These are phyloP conservation scores for Argyresthia goedartella DNA, from an alignment of 2,888 invertebrate genomes.

Conservation along the genomic window DNA sequence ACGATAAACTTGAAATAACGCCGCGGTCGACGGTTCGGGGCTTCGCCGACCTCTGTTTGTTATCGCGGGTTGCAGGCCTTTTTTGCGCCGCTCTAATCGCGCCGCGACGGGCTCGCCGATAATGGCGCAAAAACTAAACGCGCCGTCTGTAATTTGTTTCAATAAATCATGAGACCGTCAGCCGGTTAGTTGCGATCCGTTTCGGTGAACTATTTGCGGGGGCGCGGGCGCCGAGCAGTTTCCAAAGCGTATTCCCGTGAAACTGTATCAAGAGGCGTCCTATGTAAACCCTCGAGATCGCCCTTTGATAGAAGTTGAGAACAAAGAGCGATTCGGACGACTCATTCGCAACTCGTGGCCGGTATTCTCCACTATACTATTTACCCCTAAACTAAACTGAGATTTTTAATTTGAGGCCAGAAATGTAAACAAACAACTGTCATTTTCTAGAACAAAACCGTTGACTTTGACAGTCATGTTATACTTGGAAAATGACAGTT, in stretches of 20 bases:
- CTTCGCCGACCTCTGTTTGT: conserved; percentile 57
- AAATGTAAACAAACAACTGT: no score
- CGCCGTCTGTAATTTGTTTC: conserved; percentile 1
- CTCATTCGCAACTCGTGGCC: no score
- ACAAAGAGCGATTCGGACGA: background rate
- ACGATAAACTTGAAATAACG: conserved; percentile 69
- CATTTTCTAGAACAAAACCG: no score
- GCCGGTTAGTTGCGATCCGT: background rate
- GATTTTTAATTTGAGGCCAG: no score
- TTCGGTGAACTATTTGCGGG: background rate
- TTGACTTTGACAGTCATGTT: no score
- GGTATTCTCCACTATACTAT: no score
- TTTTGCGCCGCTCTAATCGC: background rate
- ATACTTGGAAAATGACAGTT: no score
- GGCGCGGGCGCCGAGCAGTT: no score
- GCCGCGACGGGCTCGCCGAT: background rate
- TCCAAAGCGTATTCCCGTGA: no score
- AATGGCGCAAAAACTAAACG: background rate
- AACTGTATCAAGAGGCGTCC: no score
- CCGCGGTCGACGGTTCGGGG: conserved; percentile 60
- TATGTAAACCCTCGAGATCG: no score
- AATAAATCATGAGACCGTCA: background rate
- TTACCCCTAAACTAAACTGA: background rate
- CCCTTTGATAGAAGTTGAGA: background rate
- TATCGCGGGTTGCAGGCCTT: conserved; percentile 30